Evolutionary conservation across 2,113 vertebrate species (phyloP).

Genomic region (Nibea coibor): DNA sequence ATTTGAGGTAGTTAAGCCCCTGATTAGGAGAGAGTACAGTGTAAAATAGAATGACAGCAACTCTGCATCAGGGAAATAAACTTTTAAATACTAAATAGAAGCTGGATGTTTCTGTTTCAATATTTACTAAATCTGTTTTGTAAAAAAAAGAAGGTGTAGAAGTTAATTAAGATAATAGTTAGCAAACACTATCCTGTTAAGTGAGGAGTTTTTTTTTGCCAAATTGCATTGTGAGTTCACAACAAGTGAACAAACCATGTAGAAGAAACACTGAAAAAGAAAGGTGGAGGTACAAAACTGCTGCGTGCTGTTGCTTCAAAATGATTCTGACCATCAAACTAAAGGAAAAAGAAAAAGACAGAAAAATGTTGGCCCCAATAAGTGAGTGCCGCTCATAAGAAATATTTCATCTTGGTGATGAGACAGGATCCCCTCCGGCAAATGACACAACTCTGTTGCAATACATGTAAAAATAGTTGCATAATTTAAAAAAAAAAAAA

Average conservation of each 20-base stretch:
- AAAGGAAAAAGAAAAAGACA: constrained; percentile 26
- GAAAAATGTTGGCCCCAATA: constrained; percentile 62
- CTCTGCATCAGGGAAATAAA: constrained; percentile 38
- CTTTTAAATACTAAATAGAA: constrained; percentile 27
- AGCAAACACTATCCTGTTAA: neutral
- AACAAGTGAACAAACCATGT: constrained; percentile 8
- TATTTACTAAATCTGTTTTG: neutral
- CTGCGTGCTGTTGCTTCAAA: constrained; percentile 7
- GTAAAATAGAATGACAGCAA: constrained; percentile 69
- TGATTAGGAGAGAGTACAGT: constrained; percentile 76
- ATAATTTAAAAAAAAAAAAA: constrained; percentile 49
- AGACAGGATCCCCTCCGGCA: constrained; percentile 68
- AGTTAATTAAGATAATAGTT: neutral
- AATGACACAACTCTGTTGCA: constrained; percentile 75
- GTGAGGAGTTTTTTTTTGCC: neutral
- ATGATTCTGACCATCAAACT: constrained; percentile 20
- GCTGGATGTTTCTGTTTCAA: constrained; percentile 19
- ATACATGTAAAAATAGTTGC: constrained; percentile 70
- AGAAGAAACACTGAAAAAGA: constrained; percentile 1
- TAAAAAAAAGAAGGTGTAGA: neutral
- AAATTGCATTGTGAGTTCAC: neutral
- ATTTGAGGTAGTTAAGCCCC: constrained; percentile 71
- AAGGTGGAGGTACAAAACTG: neutral
- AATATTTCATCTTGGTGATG: constrained; percentile 64
- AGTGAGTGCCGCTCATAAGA: constrained; percentile 45